Base-by-base conservation (phyloP, 2,113 vertebrate species). In the Anolis sagrei region DNA sequence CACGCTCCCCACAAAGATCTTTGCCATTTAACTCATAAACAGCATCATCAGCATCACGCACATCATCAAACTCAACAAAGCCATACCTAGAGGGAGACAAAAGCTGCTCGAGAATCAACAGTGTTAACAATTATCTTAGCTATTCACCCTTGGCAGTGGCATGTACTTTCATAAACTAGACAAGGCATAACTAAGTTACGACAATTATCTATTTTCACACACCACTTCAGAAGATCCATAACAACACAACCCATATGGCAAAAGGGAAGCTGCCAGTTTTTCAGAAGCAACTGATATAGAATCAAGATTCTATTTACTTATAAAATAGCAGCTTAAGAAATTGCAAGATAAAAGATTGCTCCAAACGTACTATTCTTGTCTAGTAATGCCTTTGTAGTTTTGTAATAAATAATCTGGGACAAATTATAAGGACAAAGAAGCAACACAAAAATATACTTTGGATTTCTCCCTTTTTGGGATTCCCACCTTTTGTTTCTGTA, bases 11-110 rank as follows among this genome's bases (percentile, higher is more conserved):
- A 91, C 98, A 99, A 77, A 99, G 95, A 94, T 99, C 98, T 90
- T 99, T 99, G 80, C 98, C 98, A 9, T 99, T 99, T 73, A 99
- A 97, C 91, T 99, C 98, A 86, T 99, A 99, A 58, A 99, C 98
- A 0, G 98, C 98, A 88, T 99, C 98, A 8, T 99, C 98, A 1
- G 98, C 98, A 48, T 99, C 98, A 1, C 98, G 97, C 84, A 98
- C 97, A 91, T 99, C 98, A 87, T 99, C 98, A 58, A 99, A 99
- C 92, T 99, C 98, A 86, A 99, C 98, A 94, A 99, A 99, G 76
- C 98, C 98, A 1, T 99, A 99, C 88, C 98, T 99, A 2, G 34
- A 51, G 91, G 51, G 91, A 79, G 89, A 68, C 64, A 58, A 32
- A 54, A 11, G 66, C 75, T 58, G 84, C 76, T 74, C 0, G 0